Conservation (phyloP, 2,113 vertebrate genomes). For the Rafetus swinhoei region DNA sequence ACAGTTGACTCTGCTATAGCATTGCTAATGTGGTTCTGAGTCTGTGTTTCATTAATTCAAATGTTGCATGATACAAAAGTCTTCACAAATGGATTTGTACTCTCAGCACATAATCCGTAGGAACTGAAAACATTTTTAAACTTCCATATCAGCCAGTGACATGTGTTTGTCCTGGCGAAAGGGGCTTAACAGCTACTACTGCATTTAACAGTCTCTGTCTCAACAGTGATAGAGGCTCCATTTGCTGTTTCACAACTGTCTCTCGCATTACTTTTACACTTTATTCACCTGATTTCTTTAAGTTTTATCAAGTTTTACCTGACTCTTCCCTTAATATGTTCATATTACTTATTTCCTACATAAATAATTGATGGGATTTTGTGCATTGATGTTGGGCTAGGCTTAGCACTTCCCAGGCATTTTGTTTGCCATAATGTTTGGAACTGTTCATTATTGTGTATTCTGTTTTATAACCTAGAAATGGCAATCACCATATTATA, state of each 20-base stretch:
- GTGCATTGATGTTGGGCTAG: slow-evolving; percentile 4
- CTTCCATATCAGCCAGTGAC: background rate
- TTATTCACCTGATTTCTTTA: background rate
- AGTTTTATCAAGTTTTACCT: slow-evolving; percentile 8
- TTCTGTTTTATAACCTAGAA: background rate
- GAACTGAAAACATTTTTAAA: background rate
- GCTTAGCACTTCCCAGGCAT: slow-evolving; percentile 5
- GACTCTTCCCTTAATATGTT: slow-evolving; percentile 19
- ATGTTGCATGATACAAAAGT: background rate
- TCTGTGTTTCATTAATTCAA: slow-evolving; percentile 6
- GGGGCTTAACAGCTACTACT: background rate
- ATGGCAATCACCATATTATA: background rate
- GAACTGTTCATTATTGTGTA: background rate
- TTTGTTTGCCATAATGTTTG: background rate
- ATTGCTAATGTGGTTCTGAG: slow-evolving; percentile 17
- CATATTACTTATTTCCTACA: slow-evolving; percentile 44
- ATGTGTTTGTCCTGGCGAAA: background rate
- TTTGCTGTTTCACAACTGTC: background rate
- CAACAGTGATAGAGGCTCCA: background rate
- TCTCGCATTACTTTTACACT: background rate
- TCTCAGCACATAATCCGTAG: background rate
- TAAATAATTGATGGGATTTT: slow-evolving; percentile 29
- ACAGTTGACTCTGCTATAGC: slow-evolving; percentile 44
- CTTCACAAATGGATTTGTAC: background rate
- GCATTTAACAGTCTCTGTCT: accelerated